phyloP scores from a whole-genome alignment of 2,888 invertebrate species.

The Dimorphilus gyrociliatus region DNA sequence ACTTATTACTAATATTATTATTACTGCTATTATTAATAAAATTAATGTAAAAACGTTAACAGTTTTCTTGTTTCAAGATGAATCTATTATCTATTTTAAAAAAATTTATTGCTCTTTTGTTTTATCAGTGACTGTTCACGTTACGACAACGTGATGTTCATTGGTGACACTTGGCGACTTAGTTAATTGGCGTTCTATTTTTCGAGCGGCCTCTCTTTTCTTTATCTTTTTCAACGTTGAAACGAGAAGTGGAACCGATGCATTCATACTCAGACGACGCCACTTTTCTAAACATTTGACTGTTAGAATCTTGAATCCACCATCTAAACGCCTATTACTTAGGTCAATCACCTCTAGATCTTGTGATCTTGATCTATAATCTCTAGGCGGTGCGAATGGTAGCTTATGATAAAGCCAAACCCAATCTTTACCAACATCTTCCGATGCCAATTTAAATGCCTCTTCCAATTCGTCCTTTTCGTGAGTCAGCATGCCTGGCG shows the following conservation, averaged over 20 bases:
- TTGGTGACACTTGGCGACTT: no score
- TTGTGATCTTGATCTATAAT: slow-evolving; percentile 13
- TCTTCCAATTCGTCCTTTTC: slow-evolving; percentile 15
- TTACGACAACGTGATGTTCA: no score
- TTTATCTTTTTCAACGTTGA: slow-evolving; percentile 15
- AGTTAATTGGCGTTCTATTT: slow-evolving; percentile 14
- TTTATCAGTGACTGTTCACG: no score
- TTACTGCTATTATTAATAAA: no score
- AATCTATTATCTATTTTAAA: no score
- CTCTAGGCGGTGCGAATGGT: slow-evolving; percentile 22
- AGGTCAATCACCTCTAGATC: slow-evolving; percentile 18
- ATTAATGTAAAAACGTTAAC: no score
- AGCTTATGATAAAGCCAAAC: slow-evolving; percentile 18
- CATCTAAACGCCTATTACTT: slow-evolving; percentile 7
- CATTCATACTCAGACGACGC: slow-evolving; percentile 17
- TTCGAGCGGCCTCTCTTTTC: slow-evolving; percentile 16
- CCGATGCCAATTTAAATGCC: slow-evolving; percentile 20
- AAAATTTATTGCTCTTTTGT: no score
- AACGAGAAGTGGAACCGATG: slow-evolving; percentile 17
- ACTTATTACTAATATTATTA: no score
- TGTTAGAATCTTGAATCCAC: slow-evolving; percentile 13
- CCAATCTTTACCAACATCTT: slow-evolving; percentile 22
- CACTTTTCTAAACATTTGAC: slow-evolving; percentile 22
- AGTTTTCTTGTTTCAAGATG: no score
- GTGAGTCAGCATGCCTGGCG: slow-evolving; percentile 14